Evolutionary conservation across 2,888 invertebrate genomes (phyloP), one percentile per base, ranked within the genome.

Genomic region (Thalpophila matura): DNA sequence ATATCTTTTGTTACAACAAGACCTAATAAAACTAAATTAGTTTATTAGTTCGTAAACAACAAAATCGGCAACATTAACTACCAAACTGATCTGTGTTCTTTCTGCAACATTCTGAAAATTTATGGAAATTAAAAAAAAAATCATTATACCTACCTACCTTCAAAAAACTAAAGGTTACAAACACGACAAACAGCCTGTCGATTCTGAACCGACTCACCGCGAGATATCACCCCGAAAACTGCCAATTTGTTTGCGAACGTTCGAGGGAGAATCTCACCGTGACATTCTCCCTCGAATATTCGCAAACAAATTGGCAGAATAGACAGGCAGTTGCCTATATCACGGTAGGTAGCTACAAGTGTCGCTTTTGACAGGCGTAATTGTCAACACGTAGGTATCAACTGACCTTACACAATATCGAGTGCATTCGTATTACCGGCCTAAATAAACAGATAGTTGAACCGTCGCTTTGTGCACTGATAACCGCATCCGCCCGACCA

Each of bases 321-420:
- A n/a, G n/a, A n/a, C n/a, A n/a, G n/a, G n/a, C n/a, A n/a, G n/a
- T 22, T 14, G 18, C 1, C 35, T 10, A 4, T 40, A 42, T 22
- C 43, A 14, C 40, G 27, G 33, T 57, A 22, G 26, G 51, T 37
- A 45, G 33, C 18, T 51, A n/a, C 46, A n/a, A n/a, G 51, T 35
- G 51, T 65, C 49, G 18, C 45, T 59, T 73, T 66, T 54, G 74
- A 67, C 76, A 59, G 61, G 54, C 38, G 62, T 69, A 77, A 66
- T 54, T 63, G 66, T 68, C 73, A 70, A 70, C 64, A 64, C 70
- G 82, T 77, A 64, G 69, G 82, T 77, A 74, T 80, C 77, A 84
- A 91, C 92, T 91, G 92, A 93, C 94, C 94, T 92, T 88, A 83
- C 91, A 74, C 91, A 93, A 93, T 83, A 83, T 78, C 80, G 66